A percentile compares a stretch with the other conserved stretches of the same genome.
Evolutionary conservation across 2,113 vertebrate genomes (phyloP).

Genomic region (Corydoras maculifer): DNA sequence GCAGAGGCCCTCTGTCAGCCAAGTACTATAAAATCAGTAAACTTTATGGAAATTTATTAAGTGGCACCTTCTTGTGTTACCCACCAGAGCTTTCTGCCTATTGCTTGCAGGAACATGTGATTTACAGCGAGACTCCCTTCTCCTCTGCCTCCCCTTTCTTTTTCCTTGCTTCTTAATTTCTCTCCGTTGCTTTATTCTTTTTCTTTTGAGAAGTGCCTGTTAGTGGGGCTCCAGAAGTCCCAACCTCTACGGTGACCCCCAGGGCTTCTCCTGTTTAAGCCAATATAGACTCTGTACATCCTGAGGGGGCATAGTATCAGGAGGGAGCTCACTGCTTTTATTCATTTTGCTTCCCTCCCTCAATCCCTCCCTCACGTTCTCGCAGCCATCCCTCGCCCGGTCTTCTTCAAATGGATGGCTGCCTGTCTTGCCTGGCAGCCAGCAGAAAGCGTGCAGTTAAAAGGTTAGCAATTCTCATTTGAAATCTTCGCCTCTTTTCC

Average conservation of each 20-base stretch:
- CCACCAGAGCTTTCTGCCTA: slow-evolving; percentile 58
- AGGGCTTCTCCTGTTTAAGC: slow-evolving; percentile 60
- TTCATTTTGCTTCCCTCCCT: slow-evolving; percentile 53
- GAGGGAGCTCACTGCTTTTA: slow-evolving; percentile 57
- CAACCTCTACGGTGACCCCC: slow-evolving; percentile 57
- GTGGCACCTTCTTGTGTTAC: slow-evolving; percentile 63
- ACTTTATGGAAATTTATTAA: slow-evolving; percentile 76
- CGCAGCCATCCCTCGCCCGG: slow-evolving; percentile 27
- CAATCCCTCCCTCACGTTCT: slow-evolving; percentile 49
- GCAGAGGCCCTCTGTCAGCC: neutral
- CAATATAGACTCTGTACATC: slow-evolving; percentile 63
- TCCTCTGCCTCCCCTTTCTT: slow-evolving; percentile 27
- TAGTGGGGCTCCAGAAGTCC: slow-evolving; percentile 54
- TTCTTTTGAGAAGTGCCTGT: slow-evolving; percentile 56
- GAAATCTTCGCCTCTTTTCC: slow-evolving; percentile 63
- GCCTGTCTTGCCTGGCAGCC: slow-evolving; percentile 65
- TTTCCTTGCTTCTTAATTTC: slow-evolving; percentile 1
- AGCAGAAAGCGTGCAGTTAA: slow-evolving; percentile 68
- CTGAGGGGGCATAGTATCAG: slow-evolving; percentile 65
- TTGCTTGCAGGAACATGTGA: slow-evolving; percentile 60
- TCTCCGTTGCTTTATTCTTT: slow-evolving; percentile 26
- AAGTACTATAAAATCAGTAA: slow-evolving; percentile 69
- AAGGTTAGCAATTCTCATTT: slow-evolving; percentile 69
- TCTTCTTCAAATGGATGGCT: slow-evolving; percentile 60
- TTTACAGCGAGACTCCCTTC: slow-evolving; percentile 58